phyloP scores from a whole-genome alignment of 2,888 invertebrate species.

The Lasioglossum pauxillum region DNA sequence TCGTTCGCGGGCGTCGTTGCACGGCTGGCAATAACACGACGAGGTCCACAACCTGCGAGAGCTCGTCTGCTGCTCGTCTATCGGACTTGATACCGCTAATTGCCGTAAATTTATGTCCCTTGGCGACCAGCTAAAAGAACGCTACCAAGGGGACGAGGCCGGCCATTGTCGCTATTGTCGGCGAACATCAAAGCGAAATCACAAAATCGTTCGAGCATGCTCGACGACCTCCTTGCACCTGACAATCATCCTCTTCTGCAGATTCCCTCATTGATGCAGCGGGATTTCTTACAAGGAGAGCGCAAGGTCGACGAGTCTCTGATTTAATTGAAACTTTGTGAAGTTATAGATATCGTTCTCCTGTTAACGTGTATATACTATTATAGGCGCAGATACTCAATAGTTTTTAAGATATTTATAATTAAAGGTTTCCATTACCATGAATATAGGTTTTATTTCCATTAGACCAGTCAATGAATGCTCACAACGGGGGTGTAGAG shows the following conservation, averaged over 20 bases:
- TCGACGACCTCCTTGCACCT: neutral
- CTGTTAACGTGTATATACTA: too few relatives aligned
- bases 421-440: too few relatives aligned
- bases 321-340: too few relatives aligned
- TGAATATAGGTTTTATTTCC: too few relatives aligned
- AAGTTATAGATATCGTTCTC: too few relatives aligned
- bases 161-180: slow-evolving; percentile 23
- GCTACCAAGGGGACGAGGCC: neutral
- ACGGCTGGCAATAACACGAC: slow-evolving; percentile 48
- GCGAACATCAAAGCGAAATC: slow-evolving; percentile 24
- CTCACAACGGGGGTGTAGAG: too few relatives aligned
- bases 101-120: slow-evolving; percentile 56
- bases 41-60: slow-evolving; percentile 53
- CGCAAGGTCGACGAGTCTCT: too few relatives aligned
- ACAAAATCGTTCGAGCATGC: neutral
- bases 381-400: too few relatives aligned
- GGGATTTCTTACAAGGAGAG: too few relatives aligned
- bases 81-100: slow-evolving; percentile 53
- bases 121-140: neutral
- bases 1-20: slow-evolving; percentile 52
- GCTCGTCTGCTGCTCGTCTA: slow-evolving; percentile 59
- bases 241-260: neutral
- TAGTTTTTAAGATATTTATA: too few relatives aligned
- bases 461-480: too few relatives aligned
- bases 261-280: neutral